Percentiles rank a stretch among this genome's conserved stretches.
Conservation (phyloP, 2,888 invertebrate species). For the Anticlea derivata region DNA sequence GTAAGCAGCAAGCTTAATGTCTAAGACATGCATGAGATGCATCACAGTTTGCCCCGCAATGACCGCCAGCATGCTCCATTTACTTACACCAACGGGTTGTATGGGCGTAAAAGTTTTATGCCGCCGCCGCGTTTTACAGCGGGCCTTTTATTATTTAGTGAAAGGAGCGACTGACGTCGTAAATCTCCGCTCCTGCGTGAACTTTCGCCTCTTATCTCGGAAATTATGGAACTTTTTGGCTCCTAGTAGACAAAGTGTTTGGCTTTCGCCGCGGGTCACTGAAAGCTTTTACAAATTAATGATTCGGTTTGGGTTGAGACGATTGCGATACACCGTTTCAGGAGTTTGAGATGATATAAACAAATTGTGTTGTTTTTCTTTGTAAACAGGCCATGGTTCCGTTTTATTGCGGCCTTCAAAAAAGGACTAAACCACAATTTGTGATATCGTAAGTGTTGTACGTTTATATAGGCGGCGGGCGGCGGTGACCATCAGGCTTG, state of each 20-base stretch:
- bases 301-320: slow-evolving; percentile 49
- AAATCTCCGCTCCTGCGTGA: slow-evolving; percentile 83
- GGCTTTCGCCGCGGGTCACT: slow-evolving; percentile 77
- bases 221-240: slow-evolving; percentile 83
- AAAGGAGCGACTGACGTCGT: slow-evolving; percentile 82
- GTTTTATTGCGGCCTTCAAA: no score
- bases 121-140: slow-evolving; percentile 80
- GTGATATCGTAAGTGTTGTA: no score
- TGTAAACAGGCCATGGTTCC: not conserved
- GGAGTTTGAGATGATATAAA: slow-evolving; percentile 22
- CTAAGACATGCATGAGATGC: no score
- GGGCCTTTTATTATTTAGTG: slow-evolving; percentile 83
- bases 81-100: slow-evolving; percentile 78
- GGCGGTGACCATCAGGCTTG: no score
- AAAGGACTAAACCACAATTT: no score
- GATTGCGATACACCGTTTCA: slow-evolving; percentile 39
- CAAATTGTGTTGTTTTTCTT: not conserved
- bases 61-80: slow-evolving; percentile 63
- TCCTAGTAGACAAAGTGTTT: slow-evolving; percentile 82
- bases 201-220: slow-evolving; percentile 83
- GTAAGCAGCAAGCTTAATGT: no score
- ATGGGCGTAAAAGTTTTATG: slow-evolving; percentile 82
- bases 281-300: slow-evolving; percentile 75
- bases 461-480: no score
- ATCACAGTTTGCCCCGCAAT: slow-evolving; percentile 43